A percentile compares a stretch with the other conserved stretches of the same genome.
phyloP scores from a whole-genome alignment of 2,888 invertebrate genomes.

The Schrankia costaestrigalis region DNA sequence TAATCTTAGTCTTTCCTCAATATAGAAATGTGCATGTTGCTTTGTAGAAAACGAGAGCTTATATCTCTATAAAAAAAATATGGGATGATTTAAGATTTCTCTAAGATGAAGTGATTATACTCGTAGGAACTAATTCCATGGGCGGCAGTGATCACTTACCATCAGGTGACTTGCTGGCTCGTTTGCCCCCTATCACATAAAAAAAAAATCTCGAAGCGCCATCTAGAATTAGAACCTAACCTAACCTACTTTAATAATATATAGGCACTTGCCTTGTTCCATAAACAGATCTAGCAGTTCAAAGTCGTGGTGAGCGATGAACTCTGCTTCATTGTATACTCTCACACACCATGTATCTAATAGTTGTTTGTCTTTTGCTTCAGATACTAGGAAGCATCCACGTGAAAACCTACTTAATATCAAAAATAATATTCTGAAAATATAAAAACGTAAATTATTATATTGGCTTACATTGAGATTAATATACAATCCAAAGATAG shows the following conservation, averaged over 20 bases:
- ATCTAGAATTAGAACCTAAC: too few species aligned
- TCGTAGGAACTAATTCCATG: too few species aligned
- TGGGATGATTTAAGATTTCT: too few species aligned
- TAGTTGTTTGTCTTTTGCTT: conserved; percentile 27
- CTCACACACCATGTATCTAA: conserved; percentile 30
- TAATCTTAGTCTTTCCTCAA: too few species aligned
- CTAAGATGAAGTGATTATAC: too few species aligned
- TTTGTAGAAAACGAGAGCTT: too few species aligned
- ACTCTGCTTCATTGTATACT: conserved; percentile 40
- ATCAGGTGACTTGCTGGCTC: too few species aligned
- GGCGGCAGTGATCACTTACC: too few species aligned
- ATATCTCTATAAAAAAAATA: too few species aligned
- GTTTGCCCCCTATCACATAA: too few species aligned
- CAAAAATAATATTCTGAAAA: conserved; percentile 36
- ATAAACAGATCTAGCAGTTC: conserved; percentile 40
- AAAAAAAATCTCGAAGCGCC: too few species aligned
- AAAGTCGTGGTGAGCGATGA: conserved; percentile 36
- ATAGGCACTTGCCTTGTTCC: conserved; percentile 49
- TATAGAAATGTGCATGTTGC: too few species aligned
- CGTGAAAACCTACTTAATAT: conserved; percentile 29
- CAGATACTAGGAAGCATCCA: conserved; percentile 38
- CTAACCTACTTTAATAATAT: not conserved
- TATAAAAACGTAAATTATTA: not conserved
- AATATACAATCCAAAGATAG: not conserved
- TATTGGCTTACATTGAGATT: not conserved